A percentile compares a stretch with the other conserved stretches of the same genome.
Conservation (phyloP, 2,888 invertebrate genomes). For the Latrodectus hesperus region DNA sequence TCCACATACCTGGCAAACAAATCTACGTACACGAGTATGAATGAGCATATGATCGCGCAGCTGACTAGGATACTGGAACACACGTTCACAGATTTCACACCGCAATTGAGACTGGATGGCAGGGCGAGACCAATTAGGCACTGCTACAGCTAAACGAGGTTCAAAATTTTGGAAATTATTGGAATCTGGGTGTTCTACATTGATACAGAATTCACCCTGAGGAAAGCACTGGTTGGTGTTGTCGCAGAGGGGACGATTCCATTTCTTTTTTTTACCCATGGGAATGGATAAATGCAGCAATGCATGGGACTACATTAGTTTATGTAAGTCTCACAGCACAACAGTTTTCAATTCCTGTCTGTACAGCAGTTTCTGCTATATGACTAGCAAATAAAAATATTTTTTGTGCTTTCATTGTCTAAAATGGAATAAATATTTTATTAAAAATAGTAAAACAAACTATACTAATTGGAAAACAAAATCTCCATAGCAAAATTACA, state of each 20-base stretch:
- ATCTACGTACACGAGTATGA: slow-evolving; percentile 74
- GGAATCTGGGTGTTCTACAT: slow-evolving; percentile 65
- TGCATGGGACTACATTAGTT: slow-evolving; percentile 42
- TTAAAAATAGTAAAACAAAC: too few species aligned
- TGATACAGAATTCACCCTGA: slow-evolving; percentile 67
- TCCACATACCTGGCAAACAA: slow-evolving; percentile 75
- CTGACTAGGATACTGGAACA: slow-evolving; percentile 75
- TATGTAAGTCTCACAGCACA: not conserved
- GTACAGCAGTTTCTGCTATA: too few species aligned
- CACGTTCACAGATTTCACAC: slow-evolving; percentile 71
- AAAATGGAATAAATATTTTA: too few species aligned
- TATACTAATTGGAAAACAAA: too few species aligned
- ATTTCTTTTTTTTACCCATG: slow-evolving; percentile 69
- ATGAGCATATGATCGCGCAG: slow-evolving; percentile 74
- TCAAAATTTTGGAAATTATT: slow-evolving; percentile 64
- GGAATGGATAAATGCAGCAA: slow-evolving; percentile 27
- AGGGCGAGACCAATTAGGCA: slow-evolving; percentile 58
- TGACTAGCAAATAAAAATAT: too few species aligned
- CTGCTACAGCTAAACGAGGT: slow-evolving; percentile 53
- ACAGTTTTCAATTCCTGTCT: too few species aligned
- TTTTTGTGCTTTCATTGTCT: too few species aligned
- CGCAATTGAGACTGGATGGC: slow-evolving; percentile 61
- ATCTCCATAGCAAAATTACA: too few species aligned
- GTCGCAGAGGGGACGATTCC: slow-evolving; percentile 67
- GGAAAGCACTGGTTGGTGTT: slow-evolving; percentile 68